These are phyloP conservation scores for Pygoscelis adeliae DNA, from an alignment of 2,113 vertebrate genomes.

Conservation along the genomic window DNA sequence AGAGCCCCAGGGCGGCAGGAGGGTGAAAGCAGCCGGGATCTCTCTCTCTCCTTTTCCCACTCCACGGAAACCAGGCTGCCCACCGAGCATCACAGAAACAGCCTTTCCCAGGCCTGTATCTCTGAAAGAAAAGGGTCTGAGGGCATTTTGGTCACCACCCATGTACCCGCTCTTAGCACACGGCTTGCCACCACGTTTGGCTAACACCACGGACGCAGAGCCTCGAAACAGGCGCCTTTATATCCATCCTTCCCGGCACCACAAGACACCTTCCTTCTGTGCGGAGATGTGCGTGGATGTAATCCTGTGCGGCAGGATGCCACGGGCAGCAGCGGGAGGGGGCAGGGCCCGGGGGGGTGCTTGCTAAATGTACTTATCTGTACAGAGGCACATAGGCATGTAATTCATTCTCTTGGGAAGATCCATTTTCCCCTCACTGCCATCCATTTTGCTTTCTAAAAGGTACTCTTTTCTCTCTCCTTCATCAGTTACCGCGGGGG, in stretches of 20 bases:
- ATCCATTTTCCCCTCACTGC: background rate
- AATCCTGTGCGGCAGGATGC: accelerated
- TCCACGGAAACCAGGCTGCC: background rate
- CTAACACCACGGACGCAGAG: accelerated
- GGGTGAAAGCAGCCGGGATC: background rate
- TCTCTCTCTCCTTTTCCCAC: background rate
- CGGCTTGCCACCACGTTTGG: background rate
- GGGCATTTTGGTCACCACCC: background rate
- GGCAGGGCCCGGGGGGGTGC: too few relatives aligned
- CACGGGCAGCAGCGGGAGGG: background rate
- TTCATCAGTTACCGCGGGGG: background rate
- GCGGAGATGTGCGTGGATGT: accelerated
- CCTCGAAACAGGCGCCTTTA: background rate
- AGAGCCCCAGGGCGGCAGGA: background rate
- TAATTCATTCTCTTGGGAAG: background rate
- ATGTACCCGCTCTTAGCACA: accelerated
- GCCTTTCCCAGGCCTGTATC: background rate
- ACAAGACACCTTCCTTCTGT: accelerated
- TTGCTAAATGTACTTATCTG: background rate
- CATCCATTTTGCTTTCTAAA: background rate
- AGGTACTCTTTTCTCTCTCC: background rate
- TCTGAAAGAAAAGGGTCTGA: background rate
- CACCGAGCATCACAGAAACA: background rate
- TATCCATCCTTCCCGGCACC: background rate
- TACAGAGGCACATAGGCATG: background rate